phyloP scores from a whole-genome alignment of 2,113 vertebrate genomes.

The Sprattus sprattus region DNA sequence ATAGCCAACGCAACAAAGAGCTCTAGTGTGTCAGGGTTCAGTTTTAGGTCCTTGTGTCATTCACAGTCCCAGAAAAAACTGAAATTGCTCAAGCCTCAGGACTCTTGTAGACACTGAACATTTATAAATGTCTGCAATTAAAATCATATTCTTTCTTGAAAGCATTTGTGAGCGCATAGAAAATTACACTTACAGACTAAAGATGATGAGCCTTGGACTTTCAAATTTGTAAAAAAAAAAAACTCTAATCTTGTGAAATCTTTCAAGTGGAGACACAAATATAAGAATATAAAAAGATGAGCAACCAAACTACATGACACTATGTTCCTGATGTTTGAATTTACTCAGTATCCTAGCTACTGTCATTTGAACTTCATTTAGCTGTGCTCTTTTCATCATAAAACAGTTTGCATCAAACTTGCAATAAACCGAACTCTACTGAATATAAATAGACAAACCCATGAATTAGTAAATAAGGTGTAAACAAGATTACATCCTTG shows the following conservation, averaged over 20 bases:
- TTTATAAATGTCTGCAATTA: background rate
- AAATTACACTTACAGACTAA: background rate
- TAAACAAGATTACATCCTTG: background rate
- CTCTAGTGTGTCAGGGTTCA: constrained; percentile 21
- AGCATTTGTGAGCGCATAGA: background rate
- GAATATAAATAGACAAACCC: no score
- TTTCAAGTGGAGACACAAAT: no score
- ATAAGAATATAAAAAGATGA: no score
- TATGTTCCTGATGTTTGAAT: no score
- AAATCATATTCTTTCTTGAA: background rate
- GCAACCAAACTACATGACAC: no score
- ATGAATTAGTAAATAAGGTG: background rate
- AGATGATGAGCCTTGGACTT: background rate
- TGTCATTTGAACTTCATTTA: no score
- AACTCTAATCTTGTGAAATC: no score
- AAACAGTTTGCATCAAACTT: no score
- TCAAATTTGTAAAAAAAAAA: no score
- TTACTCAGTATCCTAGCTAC: no score
- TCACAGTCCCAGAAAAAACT: background rate
- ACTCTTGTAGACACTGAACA: background rate
- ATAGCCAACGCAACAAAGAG: background rate
- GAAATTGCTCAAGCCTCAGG: background rate
- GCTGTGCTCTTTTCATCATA: no score
- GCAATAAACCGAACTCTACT: no score
- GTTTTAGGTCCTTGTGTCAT: constrained; percentile 13